Evolutionary conservation across 2,113 vertebrate genomes (phyloP).

Genomic region (Cygnus atratus): DNA sequence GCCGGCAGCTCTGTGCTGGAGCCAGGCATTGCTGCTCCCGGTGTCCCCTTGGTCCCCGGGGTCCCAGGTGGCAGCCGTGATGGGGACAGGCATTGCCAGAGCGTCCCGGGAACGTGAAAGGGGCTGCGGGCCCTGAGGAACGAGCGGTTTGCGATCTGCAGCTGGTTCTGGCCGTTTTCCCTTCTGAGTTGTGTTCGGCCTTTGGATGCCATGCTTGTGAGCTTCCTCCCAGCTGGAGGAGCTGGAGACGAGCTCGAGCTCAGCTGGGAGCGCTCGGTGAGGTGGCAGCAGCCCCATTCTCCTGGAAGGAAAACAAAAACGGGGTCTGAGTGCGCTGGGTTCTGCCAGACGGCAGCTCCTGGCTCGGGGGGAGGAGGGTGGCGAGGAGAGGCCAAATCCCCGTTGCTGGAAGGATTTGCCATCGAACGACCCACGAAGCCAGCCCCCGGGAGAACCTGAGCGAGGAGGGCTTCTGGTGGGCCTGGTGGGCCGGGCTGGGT

Average conservation of each 20-base stretch:
- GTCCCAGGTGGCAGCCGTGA: neutral
- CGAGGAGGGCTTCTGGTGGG: no score
- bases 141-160: neutral
- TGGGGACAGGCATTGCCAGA: neutral
- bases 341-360: neutral
- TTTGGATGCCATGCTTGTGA: fast-evolving
- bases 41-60: no score
- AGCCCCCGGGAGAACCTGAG: neutral
- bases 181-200: neutral
- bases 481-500: no score
- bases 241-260: neutral
- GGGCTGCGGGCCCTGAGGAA: no score
- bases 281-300: neutral
- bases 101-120: no score
- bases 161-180: neutral
- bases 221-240: fast-evolving
- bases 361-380: neutral
- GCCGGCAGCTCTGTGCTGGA: no score
- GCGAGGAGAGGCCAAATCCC: neutral
- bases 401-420: neutral
- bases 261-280: fast-evolving
- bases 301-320: no score
- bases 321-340: fast-evolving
- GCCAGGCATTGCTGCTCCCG: no score
- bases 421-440: no score